Evolutionary conservation across 2,888 invertebrate species (phyloP), one percentile per base, ranked within the genome.

Genomic region (Drosophila kanekoi): DNA sequence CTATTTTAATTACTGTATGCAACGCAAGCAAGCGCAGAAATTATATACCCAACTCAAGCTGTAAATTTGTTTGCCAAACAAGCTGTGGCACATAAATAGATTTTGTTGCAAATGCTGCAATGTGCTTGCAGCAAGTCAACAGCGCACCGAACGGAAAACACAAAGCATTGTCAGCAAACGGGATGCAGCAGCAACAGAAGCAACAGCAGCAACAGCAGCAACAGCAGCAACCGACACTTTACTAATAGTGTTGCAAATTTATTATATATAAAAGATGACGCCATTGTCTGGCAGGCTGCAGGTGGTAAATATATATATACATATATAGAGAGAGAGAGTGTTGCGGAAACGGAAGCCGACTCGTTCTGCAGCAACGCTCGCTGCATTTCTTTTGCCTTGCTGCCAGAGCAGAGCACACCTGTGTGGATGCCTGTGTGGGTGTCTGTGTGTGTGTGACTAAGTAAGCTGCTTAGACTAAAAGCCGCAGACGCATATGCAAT

Each of bases 231-330:
- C 33, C 35, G 35, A 62, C 75, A 51, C 63, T 63, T 47, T 53
- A 49, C 64, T 64, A 70, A 75, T 49, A 73, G 76, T 49, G 48
- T 47, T 64, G 60, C 28, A 61, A 64, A 59, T 73, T 49, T 74
- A 76, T 74, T 76, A 58, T 70, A 70, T 76, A 72, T 61, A 35
- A 60, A 57, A 54, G 59, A 54, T 64, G 73, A 64, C 44, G 60
- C 64, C 64, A 70, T 64, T 72, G 63, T 64, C 56, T 59, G 48
- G 14, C 13, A 38, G 56, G 18, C 62, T 48, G 37, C 20, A 41
- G 41, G 37, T 23, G 51, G n/a, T 41, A 35, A 33, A 63, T 33
- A 18, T 28, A 28, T 28, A 28, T 28, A 8, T 23, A 23, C 6
- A 1, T 23, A 23, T 23, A 8, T 23, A 23, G 0, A 23, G 8